Base-by-base conservation (phyloP, 2,888 invertebrate species). In the Zygothrica quintamaculata region DNA sequence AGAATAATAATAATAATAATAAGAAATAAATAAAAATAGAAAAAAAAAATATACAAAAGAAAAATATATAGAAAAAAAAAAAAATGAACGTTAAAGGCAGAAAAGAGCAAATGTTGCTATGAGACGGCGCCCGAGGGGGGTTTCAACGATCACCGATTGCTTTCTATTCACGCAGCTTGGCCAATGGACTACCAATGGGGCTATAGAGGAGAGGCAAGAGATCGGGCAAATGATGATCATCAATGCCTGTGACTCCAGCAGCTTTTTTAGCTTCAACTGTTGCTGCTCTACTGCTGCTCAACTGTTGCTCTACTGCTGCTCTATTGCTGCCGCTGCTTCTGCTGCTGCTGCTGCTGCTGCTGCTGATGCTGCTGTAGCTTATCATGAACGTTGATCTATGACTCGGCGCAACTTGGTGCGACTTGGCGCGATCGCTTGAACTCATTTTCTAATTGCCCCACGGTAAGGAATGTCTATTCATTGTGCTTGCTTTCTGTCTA, bases 361-460 rank as follows among this genome's bases (percentile, higher is more conserved):
- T 50, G 13, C 39, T 11, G 46, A 31, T 26, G 44, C 16, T 12
- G 22, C 33, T 46, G 40, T 16, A 55, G 79, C 79, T 85, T 80
- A 80, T 80, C 80, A 58, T 82, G 86, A 82, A 85, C 80, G 80
- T 65, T 80, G 86, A 80, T 80, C 80, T 85, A 85, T 80, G 86
- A 80, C 79, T 85, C 57, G 75, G 67, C 69, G 62, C 74, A 74
- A 71, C 55, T 72, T 69, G 73, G 77, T 70, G 72, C 71, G 74
- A 80, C 47, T 75, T 73, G 73, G 65, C 74, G 77, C 78, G 77
- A 56, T 74, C 56, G 67, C 70, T 80, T 84, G 78, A 82, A 80
- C 80, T 85, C 80, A 80, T 80, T 80, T 85, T 85, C 84, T 80
- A 80, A 80, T 80, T 80, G 80, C 80, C 79, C 77, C 77, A 80